Base-by-base conservation (phyloP, 2,113 vertebrate genomes). In the Oryzias celebensis region DNA sequence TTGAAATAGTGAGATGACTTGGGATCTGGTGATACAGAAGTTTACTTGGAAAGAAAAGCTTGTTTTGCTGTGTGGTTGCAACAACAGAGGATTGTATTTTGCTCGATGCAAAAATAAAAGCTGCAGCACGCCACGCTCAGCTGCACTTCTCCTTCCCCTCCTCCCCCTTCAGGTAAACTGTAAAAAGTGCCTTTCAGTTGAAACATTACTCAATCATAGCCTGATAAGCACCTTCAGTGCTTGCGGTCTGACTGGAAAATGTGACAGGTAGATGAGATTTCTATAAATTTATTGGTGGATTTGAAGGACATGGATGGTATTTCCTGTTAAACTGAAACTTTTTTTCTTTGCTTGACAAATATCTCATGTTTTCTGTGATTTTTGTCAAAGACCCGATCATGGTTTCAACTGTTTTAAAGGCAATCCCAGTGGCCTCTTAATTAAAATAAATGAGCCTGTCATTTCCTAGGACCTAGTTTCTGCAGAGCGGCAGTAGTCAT, bases 191-290 rank as follows among this genome's bases (percentile, higher is more conserved):
- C 16, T 61, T 76, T 76, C 67, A 14, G 23, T 59, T 46, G 48
- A 77, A 63, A n/a, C 14, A 43, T 78, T 60, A 67, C 66, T 69
- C 79, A 73, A 2, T 36, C n/a, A 14, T 43, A 15, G 16, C 52
- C 53, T 57, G 26, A 36, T 63, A 60, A 76, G 57, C 28, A 31
- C 47, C 5, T 28, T 12, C 28, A 20, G 14, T 31, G 45, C 58
- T 56, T 5, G 47, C 20, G 24, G 46, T 55, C 53, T 41, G 2
- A 18, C 68, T 31, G 26, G 5, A 28, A 45, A 71, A 36, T 24
- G 26, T 76, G 79, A 36, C 36, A 36, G 10, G 36, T 10, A 36
- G 36, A 36, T 36, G 36, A 36, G 36, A 36, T 36, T 36, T 36
- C 36, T 12, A 12, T 10, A 36, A 8, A 12, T 12, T 36, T 36